Evolutionary conservation across 2,888 invertebrate genomes (phyloP).

Genomic region (Scaeva pyrastri): DNA sequence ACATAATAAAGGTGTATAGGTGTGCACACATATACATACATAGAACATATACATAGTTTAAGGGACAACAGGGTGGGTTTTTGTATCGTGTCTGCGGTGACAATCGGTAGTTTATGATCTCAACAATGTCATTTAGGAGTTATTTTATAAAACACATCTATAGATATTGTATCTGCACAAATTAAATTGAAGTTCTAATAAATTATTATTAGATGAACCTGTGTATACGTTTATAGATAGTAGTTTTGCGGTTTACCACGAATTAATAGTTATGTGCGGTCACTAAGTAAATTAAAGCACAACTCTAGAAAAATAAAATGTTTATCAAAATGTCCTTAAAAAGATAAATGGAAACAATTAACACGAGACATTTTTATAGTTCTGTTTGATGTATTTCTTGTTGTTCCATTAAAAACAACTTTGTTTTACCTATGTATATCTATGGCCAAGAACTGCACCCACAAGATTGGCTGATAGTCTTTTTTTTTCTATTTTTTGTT

Average conservation of each 20-base stretch:
- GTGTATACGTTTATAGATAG: neutral
- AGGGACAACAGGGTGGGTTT: neutral
- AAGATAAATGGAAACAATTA: slow-evolving; percentile 47
- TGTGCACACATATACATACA: too few relatives aligned
- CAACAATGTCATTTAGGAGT: slow-evolving; percentile 50
- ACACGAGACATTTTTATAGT: slow-evolving; percentile 53
- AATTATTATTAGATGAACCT: slow-evolving; percentile 7
- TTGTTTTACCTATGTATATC: too few relatives aligned
- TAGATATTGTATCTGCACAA: neutral
- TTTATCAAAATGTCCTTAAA: slow-evolving; percentile 1
- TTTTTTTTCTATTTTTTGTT: too few relatives aligned
- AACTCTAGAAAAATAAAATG: neutral
- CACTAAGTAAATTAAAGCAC: slow-evolving; percentile 5
- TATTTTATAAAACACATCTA: neutral
- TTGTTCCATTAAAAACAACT: slow-evolving; percentile 26
- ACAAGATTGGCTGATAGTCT: too few relatives aligned
- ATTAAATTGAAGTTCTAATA: slow-evolving; percentile 27
- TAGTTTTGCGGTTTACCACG: neutral
- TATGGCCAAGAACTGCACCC: neutral
- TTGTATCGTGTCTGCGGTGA: slow-evolving; percentile 21
- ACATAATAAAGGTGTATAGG: slow-evolving; percentile 1
- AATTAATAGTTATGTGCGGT: neutral
- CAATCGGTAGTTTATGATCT: slow-evolving; percentile 45
- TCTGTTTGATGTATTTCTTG: slow-evolving; percentile 25
- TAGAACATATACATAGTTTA: neutral